Evolutionary conservation across 2,113 vertebrate species (phyloP).

Genomic region (Pionites leucogaster): DNA sequence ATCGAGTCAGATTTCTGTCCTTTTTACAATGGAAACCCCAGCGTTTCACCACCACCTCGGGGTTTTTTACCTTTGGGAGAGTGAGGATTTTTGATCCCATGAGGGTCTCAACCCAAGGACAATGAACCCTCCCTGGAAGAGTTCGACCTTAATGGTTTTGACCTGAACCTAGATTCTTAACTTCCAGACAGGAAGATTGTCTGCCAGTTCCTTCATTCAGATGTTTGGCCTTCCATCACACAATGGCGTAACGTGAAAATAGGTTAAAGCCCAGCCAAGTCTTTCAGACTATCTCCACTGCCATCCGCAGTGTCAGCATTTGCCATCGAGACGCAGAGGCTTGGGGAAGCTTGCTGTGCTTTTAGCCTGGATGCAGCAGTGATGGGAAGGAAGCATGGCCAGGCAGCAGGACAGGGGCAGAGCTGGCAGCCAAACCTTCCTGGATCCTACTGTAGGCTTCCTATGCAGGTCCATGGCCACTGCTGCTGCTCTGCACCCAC

Average conservation of each 20-base stretch:
- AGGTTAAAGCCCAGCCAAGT: not conserved
- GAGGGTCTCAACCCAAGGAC: not conserved
- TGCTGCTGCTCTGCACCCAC: not conserved
- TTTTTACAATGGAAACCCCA: not conserved
- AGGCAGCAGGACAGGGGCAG: not conserved
- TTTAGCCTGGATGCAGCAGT: not conserved
- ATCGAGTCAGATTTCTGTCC: not conserved
- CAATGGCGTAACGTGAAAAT: not conserved
- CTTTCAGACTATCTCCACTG: not conserved
- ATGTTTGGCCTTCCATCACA: not conserved
- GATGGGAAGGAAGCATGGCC: not conserved
- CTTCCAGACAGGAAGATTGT: not conserved
- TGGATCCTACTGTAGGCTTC: not conserved
- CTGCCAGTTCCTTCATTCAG: not conserved
- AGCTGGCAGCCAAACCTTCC: not conserved
- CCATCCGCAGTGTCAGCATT: not conserved
- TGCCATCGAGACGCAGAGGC: not conserved
- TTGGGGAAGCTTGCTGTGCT: not conserved
- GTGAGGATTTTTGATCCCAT: not conserved
- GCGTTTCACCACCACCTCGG: not conserved
- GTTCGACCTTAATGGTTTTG: not conserved
- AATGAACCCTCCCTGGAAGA: not conserved
- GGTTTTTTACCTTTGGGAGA: not conserved
- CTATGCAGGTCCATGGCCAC: not conserved
- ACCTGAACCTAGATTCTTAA: not conserved